Evolutionary conservation across 2,797 vertebrate species (phyloP).

Genomic region (Hypotaenidia okinawae): DNA sequence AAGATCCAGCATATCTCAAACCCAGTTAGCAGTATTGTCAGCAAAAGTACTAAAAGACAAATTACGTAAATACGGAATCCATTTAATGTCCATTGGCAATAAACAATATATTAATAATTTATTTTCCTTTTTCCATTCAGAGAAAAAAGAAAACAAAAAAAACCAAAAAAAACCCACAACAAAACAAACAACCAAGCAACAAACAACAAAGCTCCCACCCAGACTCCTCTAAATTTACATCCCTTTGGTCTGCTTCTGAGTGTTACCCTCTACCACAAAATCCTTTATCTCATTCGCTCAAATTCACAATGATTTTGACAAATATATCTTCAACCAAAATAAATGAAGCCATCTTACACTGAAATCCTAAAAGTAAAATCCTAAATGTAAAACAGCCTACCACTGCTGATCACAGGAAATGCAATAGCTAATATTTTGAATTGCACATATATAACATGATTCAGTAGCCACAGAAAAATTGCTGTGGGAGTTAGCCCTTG

Average conservation of each 20-base stretch:
- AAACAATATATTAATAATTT: not conserved
- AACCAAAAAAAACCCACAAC: no score
- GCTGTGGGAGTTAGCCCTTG: not conserved
- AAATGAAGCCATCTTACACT: not conserved
- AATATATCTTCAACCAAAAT: not conserved
- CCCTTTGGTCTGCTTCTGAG: not conserved
- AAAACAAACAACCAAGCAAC: no score
- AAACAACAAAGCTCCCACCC: no score
- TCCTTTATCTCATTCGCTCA: not conserved
- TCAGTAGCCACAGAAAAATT: not conserved
- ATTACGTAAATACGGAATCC: not conserved
- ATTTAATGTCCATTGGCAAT: not conserved
- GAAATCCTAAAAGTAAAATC: not conserved
- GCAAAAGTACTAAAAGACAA: not conserved
- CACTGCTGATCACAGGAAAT: not conserved
- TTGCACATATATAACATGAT: accelerated
- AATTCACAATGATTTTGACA: not conserved
- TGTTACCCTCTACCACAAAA: not conserved
- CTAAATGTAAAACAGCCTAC: not conserved
- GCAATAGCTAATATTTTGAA: not conserved
- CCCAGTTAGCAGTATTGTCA: not conserved
- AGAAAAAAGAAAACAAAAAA: not conserved
- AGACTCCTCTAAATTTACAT: not conserved
- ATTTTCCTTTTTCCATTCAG: not conserved
- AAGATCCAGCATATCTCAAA: not conserved